phyloP scores from a whole-genome alignment of 2,113 vertebrate species.

The Cryptotis parvus region DNA sequence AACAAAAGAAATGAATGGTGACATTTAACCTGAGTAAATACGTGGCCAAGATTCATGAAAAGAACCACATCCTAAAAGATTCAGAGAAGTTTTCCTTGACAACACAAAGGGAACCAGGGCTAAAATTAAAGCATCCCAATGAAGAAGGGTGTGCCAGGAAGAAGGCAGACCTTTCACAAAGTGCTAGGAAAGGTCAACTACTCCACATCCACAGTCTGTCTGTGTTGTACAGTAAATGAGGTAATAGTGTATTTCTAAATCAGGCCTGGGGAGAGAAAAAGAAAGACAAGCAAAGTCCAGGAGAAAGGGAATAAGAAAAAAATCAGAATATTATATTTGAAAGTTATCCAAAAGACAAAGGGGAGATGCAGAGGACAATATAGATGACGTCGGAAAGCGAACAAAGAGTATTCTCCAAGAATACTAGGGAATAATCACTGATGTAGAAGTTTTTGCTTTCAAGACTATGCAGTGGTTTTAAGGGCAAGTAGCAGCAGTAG shows the following conservation, averaged over 20 bases:
- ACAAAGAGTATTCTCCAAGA: too few relatives aligned
- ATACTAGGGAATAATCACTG: too few relatives aligned
- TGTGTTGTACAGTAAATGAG: neutral
- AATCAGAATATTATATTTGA: too few relatives aligned
- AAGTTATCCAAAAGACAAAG: too few relatives aligned
- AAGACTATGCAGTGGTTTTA: too few relatives aligned
- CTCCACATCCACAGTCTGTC: neutral
- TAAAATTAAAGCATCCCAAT: neutral
- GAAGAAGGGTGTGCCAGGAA: neutral
- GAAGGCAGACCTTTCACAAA: neutral
- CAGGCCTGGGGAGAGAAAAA: neutral
- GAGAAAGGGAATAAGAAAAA: too few relatives aligned
- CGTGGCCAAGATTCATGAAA: neutral
- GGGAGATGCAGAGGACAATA: too few relatives aligned
- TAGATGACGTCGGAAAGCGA: too few relatives aligned
- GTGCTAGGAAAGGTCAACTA: neutral
- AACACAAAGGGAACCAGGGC: neutral
- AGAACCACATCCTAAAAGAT: neutral
- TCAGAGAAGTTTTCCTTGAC: neutral
- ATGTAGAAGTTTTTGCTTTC: too few relatives aligned
- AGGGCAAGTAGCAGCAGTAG: too few relatives aligned
- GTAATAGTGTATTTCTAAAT: neutral
- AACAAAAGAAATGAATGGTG: neutral
- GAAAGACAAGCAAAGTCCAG: neutral
- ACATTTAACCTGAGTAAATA: neutral